phyloP scores from a whole-genome alignment of 2,888 invertebrate species.

The Tridacna gigas region DNA sequence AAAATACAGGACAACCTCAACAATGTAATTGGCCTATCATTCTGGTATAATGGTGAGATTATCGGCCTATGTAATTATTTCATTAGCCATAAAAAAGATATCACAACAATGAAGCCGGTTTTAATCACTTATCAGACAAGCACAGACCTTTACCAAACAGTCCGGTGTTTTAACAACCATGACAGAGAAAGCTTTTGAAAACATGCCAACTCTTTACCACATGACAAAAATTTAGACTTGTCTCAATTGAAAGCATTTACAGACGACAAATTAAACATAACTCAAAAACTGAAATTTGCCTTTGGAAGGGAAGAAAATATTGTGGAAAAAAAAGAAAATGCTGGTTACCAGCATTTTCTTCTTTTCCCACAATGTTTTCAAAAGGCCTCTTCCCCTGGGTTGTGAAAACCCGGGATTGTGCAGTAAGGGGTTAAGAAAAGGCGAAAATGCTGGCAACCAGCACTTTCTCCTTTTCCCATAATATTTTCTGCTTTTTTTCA shows the following conservation, averaged over 20 bases:
- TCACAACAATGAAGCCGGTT: slow-evolving; percentile 14
- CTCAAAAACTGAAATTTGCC: too few species aligned
- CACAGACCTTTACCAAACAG: background rate
- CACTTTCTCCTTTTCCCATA: background rate
- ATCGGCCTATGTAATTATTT: slow-evolving; percentile 11
- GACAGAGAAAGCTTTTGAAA: background rate
- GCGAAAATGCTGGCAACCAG: background rate
- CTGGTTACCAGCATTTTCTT: too few species aligned
- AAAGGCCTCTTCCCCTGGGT: too few species aligned
- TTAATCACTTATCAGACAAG: slow-evolving; percentile 18
- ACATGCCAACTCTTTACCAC: too few species aligned
- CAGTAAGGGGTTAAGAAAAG: background rate
- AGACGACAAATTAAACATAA: too few species aligned
- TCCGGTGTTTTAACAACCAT: background rate
- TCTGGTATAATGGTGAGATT: slow-evolving; percentile 3
- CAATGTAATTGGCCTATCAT: slow-evolving; percentile 17
- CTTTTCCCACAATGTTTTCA: too few species aligned
- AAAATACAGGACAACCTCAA: too few species aligned
- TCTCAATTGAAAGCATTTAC: too few species aligned
- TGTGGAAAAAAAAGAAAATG: too few species aligned
- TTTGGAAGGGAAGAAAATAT: too few species aligned
- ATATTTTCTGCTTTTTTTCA: background rate
- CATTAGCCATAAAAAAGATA: slow-evolving; percentile 22
- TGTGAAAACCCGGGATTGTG: too few species aligned
- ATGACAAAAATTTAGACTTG: too few species aligned